A percentile compares a stretch with the other conserved stretches of the same genome.
Evolutionary conservation across 1,140 invertebrate genomes (phyloP).

Genomic region (Venturia canescens): DNA sequence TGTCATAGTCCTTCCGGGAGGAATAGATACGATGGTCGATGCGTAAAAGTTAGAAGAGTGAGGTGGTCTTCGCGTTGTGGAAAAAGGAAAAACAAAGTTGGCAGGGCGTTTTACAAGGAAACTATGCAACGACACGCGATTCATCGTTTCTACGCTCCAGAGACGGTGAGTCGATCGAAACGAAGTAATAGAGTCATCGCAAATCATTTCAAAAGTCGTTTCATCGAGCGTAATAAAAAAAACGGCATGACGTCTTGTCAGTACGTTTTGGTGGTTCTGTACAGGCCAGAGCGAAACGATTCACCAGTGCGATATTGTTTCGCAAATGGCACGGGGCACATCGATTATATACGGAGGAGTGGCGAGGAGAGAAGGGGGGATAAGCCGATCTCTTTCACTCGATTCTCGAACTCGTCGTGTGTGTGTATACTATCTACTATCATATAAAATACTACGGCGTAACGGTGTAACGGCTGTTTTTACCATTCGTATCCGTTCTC

Average conservation of each 20-base stretch:
- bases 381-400: not conserved
- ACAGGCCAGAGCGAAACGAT: not conserved
- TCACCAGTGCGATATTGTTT: not conserved
- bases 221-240: not conserved
- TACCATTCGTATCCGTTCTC: conserved; percentile 27
- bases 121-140: conserved; percentile 1
- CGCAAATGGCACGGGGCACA: conserved; percentile 3
- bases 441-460: conserved; percentile 21
- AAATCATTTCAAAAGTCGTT: not conserved
- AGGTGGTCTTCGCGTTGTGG: conserved; percentile 18
- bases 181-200: not conserved
- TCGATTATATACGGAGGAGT: no score
- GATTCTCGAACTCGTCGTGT: not conserved
- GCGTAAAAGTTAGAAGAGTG: conserved; percentile 1
- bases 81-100: not conserved
- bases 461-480: conserved; percentile 36
- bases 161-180: not conserved
- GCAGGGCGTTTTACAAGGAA: conserved; percentile 14
- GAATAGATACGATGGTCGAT: not conserved
- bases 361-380: no score
- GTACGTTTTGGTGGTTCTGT: conserved; percentile 7
- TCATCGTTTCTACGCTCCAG: not conserved
- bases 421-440: not conserved
- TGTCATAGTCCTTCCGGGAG: not conserved
- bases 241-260: conserved; percentile 21